Evolutionary conservation across 2,888 invertebrate species (phyloP).

Genomic region (Synergus laeviventris): DNA sequence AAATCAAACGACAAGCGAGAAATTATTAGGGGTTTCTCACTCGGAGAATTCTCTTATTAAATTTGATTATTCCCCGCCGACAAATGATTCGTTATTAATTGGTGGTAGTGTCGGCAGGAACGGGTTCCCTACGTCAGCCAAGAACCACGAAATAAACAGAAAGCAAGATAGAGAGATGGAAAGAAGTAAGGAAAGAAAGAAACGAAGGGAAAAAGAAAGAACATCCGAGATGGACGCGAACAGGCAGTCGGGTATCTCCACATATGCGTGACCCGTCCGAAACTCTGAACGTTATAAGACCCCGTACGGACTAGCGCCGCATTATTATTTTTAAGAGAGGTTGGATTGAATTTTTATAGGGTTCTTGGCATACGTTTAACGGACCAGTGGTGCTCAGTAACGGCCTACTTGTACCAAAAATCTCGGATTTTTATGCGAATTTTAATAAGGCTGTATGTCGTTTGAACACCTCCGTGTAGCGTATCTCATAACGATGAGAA

Average conservation of each 20-base stretch:
- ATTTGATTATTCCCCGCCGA: constrained; percentile 52
- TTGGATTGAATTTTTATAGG: constrained; percentile 72
- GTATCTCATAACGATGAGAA: constrained; percentile 27
- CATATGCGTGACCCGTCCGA: constrained; percentile 43
- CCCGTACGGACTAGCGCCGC: constrained; percentile 56
- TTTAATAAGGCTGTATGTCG: constrained; percentile 54
- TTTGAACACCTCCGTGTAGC: constrained; percentile 56
- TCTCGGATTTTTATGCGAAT: constrained; percentile 59
- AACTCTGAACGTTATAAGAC: constrained; percentile 38
- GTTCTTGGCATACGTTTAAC: constrained; percentile 62
- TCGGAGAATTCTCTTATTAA: constrained; percentile 49
- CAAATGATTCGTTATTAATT: constrained; percentile 53
- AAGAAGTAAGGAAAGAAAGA: constrained; percentile 17
- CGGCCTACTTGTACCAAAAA: constrained; percentile 30
- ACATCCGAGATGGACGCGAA: constrained; percentile 41
- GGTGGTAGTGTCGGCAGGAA: constrained; percentile 45
- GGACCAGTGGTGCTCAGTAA: constrained; percentile 64
- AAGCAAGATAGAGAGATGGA: constrained; percentile 38
- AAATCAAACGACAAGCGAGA: constrained; percentile 29
- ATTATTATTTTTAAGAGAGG: constrained; percentile 71
- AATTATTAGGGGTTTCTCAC: constrained; percentile 34
- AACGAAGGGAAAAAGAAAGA: constrained; percentile 15
- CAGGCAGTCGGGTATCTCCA: constrained; percentile 32
- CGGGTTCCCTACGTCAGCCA: constrained; percentile 39
- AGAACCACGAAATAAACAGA: constrained; percentile 41